Evolutionary conservation across 2,888 invertebrate genomes (phyloP), one percentile per base, ranked within the genome.

Genomic region (Abscondita cerata): DNA sequence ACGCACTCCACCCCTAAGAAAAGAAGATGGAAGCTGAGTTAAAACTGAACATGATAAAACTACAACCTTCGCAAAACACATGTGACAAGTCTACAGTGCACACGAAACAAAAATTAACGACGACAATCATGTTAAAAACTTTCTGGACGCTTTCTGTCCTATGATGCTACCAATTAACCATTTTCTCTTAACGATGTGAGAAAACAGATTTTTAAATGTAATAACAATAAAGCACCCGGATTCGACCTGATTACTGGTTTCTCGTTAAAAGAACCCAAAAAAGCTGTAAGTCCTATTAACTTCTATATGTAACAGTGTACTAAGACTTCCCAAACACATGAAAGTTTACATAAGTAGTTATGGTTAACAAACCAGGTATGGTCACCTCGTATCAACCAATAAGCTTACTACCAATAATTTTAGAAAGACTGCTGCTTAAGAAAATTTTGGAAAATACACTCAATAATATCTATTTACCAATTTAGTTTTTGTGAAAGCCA

Each of bases 401-500:
- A 25, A 6, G 25, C 25, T 4, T 25, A 6, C 25, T 9, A 12
- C 2, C 36, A 9, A 36, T n/a, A 36, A 36, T 36, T 2, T 6
- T 36, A 9, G 11, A 36, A 36, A 36, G 36, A 12, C 12, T 36
- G 11, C 11, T 46, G 36, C 47, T 25, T 6, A 4, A 25, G 25
- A 25, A 6, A 25, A 25, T 25, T 4, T 25, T 25, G 25, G 6
- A 25, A 25, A 25, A 25, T 25, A 25, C 2, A 25, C 25, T 4
- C 25, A 25, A 6, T 25, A 4, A 25, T 25, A 25, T 6, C 6
- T n/a, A 19, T 11, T 6, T 12, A 40, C 36, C 34, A 58, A 46
- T 58, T 58, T 44, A 46, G 52, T 11, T 58, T 52, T 52, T 9
- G 52, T n/a, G 9, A 57, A 41, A 25, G 16, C 12, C 57, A 57